A percentile compares a stretch with the other conserved stretches of the same genome.
These are phyloP conservation scores for Megaleporinus macrocephalus DNA, from an alignment of 2,113 vertebrate genomes.

Conservation along the genomic window DNA sequence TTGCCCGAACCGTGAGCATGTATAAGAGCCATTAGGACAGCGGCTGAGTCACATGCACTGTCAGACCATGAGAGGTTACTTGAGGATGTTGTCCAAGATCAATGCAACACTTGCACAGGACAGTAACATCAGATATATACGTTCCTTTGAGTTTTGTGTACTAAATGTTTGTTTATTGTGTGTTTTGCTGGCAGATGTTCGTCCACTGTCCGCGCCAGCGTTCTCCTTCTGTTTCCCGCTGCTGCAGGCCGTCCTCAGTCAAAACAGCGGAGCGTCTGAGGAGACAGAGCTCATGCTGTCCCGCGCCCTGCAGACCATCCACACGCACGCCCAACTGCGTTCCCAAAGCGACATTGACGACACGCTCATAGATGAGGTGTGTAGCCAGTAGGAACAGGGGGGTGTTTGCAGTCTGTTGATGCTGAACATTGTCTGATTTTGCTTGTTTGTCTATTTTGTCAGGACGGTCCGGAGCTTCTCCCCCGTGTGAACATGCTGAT, in stretches of 20 bases:
- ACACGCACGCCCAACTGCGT: conserved; percentile 86
- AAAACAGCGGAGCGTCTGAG: conserved; percentile 81
- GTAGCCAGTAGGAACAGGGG: not conserved
- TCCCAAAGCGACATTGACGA: conserved; percentile 65
- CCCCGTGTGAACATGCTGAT: conserved; percentile 92
- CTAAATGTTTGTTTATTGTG: too few relatives aligned
- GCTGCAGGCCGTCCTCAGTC: conserved; percentile 86
- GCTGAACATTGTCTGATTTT: not conserved
- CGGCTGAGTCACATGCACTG: too few relatives aligned
- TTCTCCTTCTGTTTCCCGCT: conserved; percentile 93
- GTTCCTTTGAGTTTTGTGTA: too few relatives aligned
- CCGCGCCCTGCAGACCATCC: conserved; percentile 86
- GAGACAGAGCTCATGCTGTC: conserved; percentile 83
- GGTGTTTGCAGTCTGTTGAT: not conserved
- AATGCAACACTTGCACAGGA: too few relatives aligned
- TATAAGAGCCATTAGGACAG: too few relatives aligned
- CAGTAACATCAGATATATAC: too few relatives aligned
- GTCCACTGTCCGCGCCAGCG: conserved; percentile 73
- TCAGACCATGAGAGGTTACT: too few relatives aligned
- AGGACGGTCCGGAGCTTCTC: conserved; percentile 94
- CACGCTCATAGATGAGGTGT: conserved; percentile 86
- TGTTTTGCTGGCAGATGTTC: conserved; percentile 54
- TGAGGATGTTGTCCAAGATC: too few relatives aligned
- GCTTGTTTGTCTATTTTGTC: conserved; percentile 15
- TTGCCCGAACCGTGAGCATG: too few relatives aligned